Base-by-base conservation (phyloP, 1,140 invertebrate genomes). In the Meloidogyne exigua region DNA sequence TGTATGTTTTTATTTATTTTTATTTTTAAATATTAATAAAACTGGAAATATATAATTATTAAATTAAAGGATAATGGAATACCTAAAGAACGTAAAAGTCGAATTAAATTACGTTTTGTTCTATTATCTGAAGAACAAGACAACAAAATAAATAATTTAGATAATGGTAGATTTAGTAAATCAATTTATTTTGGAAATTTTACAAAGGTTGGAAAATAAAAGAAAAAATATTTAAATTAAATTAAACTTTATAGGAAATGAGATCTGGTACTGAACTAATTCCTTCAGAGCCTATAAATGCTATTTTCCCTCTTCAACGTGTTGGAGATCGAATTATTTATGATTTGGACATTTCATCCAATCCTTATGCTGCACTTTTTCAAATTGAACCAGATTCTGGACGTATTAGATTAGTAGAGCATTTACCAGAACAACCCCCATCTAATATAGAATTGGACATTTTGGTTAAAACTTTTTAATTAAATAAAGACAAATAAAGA, bases 101-200 rank as follows among this genome's bases (percentile, higher is more conserved):
- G 25, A 72, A 36, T 49, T 18, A 25, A 42, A 72, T 12, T 21
- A 72, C 44, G 21, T 57, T 57, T 13, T 5, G 0, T 57, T 57
- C 21, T 57, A 57, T n/a, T 57, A 57, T 57, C 49, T 7, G 49
- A 66, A 36, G 25, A 69, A 21, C 68, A 63, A 62, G n/a, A n/a
- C n/a, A 15, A 36, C 1, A 69, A 28, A 67, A 67, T 9, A 57
- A 57, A 57, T n/a, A n/a, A n/a, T n/a, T n/a, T 57, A 57, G 9
- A 57, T n/a, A 57, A 57, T 57, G 49, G 49, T 9, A 57, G n/a
- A 57, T 57, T 57, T 57, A 57, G 57, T 49, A 75, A 63, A 65
- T 68, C 75, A 15, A 66, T 78, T 15, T 82, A 82, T 71, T 82
- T 82, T 57, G 82, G 64, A 36, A 82, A 82, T 49, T 82, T 82